Percentiles rank a stretch among this genome's conserved stretches.
These are phyloP conservation scores for Rhea americana DNA, from an alignment of 2,113 vertebrate species.

Conservation along the genomic window DNA sequence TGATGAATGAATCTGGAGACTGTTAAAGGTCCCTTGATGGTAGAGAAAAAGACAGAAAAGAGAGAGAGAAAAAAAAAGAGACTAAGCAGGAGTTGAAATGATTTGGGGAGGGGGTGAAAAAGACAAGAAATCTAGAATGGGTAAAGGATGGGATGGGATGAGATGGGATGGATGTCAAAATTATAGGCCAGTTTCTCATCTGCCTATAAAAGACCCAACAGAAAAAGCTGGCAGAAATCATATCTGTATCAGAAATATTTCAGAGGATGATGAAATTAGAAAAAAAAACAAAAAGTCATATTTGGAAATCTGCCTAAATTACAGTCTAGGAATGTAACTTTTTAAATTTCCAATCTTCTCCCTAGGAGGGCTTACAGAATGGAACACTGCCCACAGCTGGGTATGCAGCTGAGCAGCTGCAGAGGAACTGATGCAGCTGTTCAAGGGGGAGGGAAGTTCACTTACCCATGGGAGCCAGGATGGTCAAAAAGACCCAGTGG, in stretches of 20 bases:
- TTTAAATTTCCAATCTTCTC: background rate
- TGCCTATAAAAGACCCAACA: background rate
- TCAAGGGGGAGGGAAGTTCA: background rate
- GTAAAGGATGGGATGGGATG: background rate
- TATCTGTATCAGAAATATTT: background rate
- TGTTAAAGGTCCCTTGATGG: background rate
- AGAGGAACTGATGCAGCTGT: background rate
- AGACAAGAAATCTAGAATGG: background rate
- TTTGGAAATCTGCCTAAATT: background rate
- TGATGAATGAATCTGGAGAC: background rate
- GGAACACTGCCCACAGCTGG: too few relatives aligned
- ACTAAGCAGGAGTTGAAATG: background rate
- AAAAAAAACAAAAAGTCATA: background rate
- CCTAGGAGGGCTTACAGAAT: background rate
- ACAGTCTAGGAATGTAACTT: too few relatives aligned
- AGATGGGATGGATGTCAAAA: background rate
- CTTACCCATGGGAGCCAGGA: background rate
- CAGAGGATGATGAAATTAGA: background rate
- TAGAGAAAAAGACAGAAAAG: background rate
- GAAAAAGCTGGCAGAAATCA: background rate
- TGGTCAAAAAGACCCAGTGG: background rate
- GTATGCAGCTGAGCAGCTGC: background rate
- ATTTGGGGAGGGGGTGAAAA: background rate
- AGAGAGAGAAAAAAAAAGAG: background rate
- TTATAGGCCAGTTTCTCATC: background rate